These are phyloP conservation scores for Phania funesta DNA, from an alignment of 2,888 invertebrate species.

Conservation along the genomic window DNA sequence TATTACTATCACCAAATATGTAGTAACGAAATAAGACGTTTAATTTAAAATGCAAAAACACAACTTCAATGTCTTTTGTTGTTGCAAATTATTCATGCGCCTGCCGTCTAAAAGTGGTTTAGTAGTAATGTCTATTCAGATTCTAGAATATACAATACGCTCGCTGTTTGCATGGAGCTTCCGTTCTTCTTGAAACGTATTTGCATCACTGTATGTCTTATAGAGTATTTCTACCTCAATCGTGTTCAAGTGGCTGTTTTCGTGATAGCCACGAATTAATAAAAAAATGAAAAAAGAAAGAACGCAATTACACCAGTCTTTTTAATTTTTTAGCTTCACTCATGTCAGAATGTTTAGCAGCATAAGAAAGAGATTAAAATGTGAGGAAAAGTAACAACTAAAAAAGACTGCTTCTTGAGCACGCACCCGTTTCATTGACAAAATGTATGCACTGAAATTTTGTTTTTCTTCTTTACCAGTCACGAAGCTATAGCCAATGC, in stretches of 20 bases:
- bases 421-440: slow-evolving; percentile 48
- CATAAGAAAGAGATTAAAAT: background rate
- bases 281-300: background rate
- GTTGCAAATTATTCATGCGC: too few species aligned
- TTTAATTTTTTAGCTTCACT: background rate
- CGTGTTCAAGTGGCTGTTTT: slow-evolving; percentile 56
- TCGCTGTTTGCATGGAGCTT: background rate
- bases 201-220: background rate
- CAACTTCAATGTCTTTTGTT: too few species aligned
- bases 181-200: background rate
- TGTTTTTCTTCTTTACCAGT: too few species aligned
- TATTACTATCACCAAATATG: too few species aligned
- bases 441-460: slow-evolving; percentile 15
- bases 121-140: background rate
- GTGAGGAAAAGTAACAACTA: slow-evolving; percentile 9
- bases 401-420: slow-evolving; percentile 59
- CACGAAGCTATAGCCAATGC: background rate
- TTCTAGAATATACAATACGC: background rate
- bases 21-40: too few species aligned
- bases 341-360: background rate
- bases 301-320: background rate
- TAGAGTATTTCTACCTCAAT: slow-evolving; percentile 19
- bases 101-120: background rate
- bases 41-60: too few species aligned
- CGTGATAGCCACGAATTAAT: background rate